Evolutionary conservation across 2,797 vertebrate species (phyloP), one percentile per base, ranked within the genome.

Genomic region (Bradypodion pumilum): DNA sequence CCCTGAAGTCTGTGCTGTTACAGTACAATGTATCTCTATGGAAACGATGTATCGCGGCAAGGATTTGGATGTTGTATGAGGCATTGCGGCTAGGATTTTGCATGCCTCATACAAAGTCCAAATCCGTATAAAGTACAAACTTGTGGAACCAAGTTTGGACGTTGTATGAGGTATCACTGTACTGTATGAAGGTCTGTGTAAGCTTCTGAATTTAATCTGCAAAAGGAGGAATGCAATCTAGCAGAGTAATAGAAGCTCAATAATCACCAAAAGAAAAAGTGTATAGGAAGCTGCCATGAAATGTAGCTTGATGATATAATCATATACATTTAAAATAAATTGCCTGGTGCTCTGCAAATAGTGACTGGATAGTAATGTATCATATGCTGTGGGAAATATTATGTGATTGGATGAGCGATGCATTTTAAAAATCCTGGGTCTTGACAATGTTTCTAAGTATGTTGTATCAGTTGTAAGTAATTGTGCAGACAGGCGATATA

Each of bases 401-500:
- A 35, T 62, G 42, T 85, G 56, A 85, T 85, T 81, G 79, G 73
- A 76, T 81, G 79, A 75, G 42, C 81, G 66, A 85, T 85, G 78
- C 59, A 70, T 85, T 85, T 81, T 80, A 32, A 81, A 85, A 76
- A 68, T 77, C 65, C n/a, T 27, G 9, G 37, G 70, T 70, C 52
- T 66, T 85, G 84, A 70, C 84, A 76, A 70, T 12, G 16, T 68
- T 60, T 42, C 25, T 85, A 76, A 74, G 77, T 74, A 80, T 80
- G 32, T 70, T 83, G 70, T 60, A 32, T 37, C n/a, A 74, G 60
- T 42, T 82, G 49, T 74, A 85, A 74, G 37, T 42, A 85, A n/a
- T 76, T 81, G 56, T 70, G 52, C 56, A 49, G 68, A 49, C 72
- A 63, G 32, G 65, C 52, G 60, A 37, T 70, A 62, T 69, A 62